Percentiles rank a stretch among this genome's conserved stretches.
Conservation (phyloP, 2,797 vertebrate genomes). For the Natrix natrix region DNA sequence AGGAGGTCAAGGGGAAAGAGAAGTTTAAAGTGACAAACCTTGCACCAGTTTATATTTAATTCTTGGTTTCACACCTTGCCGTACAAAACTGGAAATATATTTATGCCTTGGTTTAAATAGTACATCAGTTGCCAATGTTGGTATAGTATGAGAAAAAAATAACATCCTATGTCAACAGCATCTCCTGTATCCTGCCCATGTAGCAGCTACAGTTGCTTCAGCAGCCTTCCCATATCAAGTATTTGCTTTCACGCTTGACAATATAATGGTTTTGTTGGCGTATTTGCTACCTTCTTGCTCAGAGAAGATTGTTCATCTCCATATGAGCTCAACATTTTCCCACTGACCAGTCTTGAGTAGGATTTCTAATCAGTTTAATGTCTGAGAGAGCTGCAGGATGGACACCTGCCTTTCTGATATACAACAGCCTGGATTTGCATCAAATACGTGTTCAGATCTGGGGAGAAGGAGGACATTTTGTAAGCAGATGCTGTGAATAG, state of each 20-base stretch:
- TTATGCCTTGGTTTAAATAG: background rate
- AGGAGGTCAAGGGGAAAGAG: background rate
- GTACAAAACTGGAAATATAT: background rate
- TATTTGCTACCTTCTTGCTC: background rate
- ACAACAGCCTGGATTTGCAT: background rate
- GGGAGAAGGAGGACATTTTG: background rate
- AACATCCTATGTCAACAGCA: background rate
- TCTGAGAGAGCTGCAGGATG: background rate
- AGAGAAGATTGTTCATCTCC: background rate
- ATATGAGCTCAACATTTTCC: background rate
- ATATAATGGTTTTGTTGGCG: background rate
- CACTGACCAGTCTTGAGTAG: background rate
- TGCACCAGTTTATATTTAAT: background rate
- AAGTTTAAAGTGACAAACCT: background rate
- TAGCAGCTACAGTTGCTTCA: background rate
- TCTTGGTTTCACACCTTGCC: background rate
- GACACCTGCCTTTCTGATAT: background rate
- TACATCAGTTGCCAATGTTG: background rate
- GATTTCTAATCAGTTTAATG: background rate
- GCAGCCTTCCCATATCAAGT: background rate
- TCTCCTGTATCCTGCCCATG: background rate
- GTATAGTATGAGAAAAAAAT: background rate
- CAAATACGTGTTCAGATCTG: background rate
- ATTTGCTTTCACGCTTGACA: background rate
- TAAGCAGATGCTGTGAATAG: background rate